These are phyloP conservation scores for Mustela lutreola DNA, from an alignment of 2,113 vertebrate species.

Conservation along the genomic window DNA sequence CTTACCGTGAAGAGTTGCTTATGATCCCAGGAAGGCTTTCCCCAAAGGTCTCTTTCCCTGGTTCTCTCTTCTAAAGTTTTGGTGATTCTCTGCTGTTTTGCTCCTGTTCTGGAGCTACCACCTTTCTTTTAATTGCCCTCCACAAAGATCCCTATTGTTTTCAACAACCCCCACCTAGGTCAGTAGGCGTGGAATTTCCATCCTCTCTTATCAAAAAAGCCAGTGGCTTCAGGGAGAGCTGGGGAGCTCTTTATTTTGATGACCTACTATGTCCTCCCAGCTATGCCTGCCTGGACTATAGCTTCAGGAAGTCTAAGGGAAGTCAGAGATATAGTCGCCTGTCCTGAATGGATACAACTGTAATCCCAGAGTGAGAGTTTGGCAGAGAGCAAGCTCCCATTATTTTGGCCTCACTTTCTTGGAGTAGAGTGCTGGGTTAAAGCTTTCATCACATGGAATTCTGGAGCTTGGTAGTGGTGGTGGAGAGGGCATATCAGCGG, in stretches of 20 bases:
- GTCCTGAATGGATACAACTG: neutral
- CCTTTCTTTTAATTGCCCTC: conserved; percentile 1
- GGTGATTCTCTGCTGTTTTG: neutral
- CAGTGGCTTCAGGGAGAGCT: neutral
- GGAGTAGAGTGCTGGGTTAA: neutral
- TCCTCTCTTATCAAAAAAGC: neutral
- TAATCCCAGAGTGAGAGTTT: neutral
- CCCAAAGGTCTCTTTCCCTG: neutral
- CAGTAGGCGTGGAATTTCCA: neutral
- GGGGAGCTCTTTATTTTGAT: neutral
- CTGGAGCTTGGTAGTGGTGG: neutral
- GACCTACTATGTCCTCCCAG: neutral
- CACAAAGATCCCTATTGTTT: neutral
- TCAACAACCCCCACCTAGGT: neutral
- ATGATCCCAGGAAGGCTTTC: neutral
- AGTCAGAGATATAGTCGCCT: neutral
- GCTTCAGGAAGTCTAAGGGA: neutral
- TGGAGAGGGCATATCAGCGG: neutral
- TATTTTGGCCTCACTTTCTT: neutral
- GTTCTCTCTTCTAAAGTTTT: neutral
- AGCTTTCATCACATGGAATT: neutral
- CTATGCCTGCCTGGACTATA: neutral
- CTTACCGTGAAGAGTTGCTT: neutral
- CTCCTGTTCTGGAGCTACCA: neutral
- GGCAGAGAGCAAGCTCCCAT: neutral